Base-by-base conservation (phyloP, 1,140 invertebrate species). In the Diploscapter pachys region DNA sequence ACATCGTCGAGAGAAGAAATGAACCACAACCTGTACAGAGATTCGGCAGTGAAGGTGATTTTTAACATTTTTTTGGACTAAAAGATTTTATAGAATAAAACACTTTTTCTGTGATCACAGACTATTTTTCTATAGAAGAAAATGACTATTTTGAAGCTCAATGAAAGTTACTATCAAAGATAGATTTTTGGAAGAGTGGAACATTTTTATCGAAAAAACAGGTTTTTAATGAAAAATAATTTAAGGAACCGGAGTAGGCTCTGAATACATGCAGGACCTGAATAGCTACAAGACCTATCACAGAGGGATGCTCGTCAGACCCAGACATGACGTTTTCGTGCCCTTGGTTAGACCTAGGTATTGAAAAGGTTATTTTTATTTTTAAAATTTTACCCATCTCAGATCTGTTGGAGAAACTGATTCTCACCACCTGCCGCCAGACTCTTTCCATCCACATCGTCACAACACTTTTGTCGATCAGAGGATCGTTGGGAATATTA, bases 21-120 rank as follows among this genome's bases (percentile, higher is more conserved):
- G 63, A 13, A 59, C 68, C 68, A 4, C 62, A 56, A 62, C 64
- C 73, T 5, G 63, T 74, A 54, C 73, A 74, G 51, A 68, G 73
- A 61, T 74, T 74, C 61, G 9, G 65, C 54, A 74, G 73, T 50
- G 73, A 74, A 74, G 73, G 72, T 73, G 56, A 65, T 9, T 31
- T 65, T 59, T 1, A 11, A 59, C 2, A 1, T 59, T 11, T 59
- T 31, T 31, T 11, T 31, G 9, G 9, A 11, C 57, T 11, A 31
- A 31, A 9, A 59, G 8, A 11, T 59, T 31, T 31, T 11, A 11
- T 59, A 1, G 9, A 31, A 31, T 0, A 59, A 31, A 11, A 31
- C 1, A 31, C 31, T 31, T 31, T 59, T 59, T 11, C 57, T 31
- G 57, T 59, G 9, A 11, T 59, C 57, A 11, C 9, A 59, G 57